Conservation (phyloP, 2,797 vertebrate genomes). For the Chiroxiphia lanceolata region DNA sequence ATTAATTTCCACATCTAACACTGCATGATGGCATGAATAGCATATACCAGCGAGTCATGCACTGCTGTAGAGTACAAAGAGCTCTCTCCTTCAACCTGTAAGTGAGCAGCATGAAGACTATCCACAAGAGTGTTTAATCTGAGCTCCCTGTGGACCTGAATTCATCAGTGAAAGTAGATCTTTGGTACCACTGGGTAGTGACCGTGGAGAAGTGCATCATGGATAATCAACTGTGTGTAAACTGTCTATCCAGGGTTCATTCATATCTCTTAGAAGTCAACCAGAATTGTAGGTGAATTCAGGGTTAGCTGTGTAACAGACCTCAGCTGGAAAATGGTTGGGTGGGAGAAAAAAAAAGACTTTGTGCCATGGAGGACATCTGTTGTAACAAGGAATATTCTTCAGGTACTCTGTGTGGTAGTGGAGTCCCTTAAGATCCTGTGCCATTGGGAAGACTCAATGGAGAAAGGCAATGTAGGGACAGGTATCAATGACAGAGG, state of each 20-base stretch:
- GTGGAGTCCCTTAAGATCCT: background rate
- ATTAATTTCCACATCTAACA: background rate
- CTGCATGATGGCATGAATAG: background rate
- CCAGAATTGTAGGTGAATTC: background rate
- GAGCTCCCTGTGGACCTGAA: background rate
- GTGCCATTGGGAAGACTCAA: background rate
- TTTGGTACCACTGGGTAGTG: background rate
- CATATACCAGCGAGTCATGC: background rate
- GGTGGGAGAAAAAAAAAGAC: background rate
- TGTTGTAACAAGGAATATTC: background rate
- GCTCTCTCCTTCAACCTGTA: background rate
- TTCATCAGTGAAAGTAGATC: background rate
- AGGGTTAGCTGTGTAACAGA: background rate
- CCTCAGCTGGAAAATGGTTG: background rate
- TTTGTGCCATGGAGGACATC: background rate
- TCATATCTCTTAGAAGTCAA: background rate
- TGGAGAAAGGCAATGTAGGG: background rate
- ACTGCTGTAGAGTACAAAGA: background rate
- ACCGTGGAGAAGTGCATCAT: background rate
- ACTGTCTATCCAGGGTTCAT: background rate
- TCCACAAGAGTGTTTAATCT: background rate
- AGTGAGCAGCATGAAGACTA: background rate
- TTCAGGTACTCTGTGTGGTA: background rate
- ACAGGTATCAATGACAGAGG: background rate
- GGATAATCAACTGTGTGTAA: background rate